Conservation (phyloP, 2,113 vertebrate genomes). For the Rhabdomys dilectus region DNA sequence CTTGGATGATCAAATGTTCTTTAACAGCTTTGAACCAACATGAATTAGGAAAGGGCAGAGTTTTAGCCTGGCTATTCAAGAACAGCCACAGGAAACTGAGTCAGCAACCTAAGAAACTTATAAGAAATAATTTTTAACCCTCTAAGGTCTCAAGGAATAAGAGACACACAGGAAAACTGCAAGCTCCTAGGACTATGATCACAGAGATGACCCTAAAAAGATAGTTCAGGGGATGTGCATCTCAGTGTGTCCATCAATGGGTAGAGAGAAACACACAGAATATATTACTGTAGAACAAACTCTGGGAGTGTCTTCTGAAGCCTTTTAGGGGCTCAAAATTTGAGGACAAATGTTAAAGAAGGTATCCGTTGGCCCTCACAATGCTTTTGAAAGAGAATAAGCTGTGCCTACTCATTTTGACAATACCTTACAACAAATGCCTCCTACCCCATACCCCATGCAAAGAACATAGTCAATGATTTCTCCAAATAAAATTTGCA, state of each 20-base stretch:
- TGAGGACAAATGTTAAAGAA: constrained; percentile 1
- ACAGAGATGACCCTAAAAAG: not conserved
- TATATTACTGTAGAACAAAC: not conserved
- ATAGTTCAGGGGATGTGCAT: not conserved
- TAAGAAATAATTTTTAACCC: not conserved
- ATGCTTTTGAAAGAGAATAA: constrained; percentile 33
- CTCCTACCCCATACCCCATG: not conserved
- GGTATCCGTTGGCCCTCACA: not conserved
- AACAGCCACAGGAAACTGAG: not conserved
- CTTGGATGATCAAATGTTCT: not conserved
- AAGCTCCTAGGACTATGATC: not conserved
- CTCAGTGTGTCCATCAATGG: not conserved
- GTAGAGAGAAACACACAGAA: not conserved
- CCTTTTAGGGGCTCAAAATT: not conserved
- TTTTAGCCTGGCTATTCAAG: not conserved
- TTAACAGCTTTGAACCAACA: not conserved
- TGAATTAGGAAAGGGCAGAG: not conserved
- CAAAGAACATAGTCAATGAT: not conserved
- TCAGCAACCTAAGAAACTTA: constrained; percentile 6
- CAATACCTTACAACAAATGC: not conserved
- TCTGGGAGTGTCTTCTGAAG: not conserved
- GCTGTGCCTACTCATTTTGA: not conserved
- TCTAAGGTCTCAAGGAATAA: not conserved
- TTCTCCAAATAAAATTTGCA: constrained; percentile 25
- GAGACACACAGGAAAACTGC: not conserved